phyloP scores from a whole-genome alignment of 1,140 invertebrate species.

The Apocrypta bakeri region DNA sequence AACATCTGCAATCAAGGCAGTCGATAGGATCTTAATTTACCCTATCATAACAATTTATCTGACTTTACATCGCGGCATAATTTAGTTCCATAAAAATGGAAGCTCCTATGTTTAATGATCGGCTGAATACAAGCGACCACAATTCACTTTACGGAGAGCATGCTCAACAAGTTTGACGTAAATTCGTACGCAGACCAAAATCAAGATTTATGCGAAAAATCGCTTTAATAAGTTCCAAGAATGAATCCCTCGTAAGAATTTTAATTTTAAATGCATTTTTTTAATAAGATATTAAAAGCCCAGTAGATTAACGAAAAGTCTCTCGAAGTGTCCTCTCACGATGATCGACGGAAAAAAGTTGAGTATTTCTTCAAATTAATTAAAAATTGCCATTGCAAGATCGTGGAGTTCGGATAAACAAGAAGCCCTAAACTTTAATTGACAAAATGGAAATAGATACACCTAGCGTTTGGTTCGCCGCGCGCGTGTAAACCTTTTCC shows the following conservation, averaged over 20 bases:
- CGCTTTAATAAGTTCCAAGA: not conserved
- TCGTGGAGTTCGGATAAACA: not conserved
- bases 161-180: not conserved
- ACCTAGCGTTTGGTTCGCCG: not conserved
- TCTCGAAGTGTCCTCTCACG: too few species aligned
- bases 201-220: not conserved
- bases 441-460: constrained; percentile 17
- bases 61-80: constrained; percentile 14
- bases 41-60: constrained; percentile 24
- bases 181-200: not conserved
- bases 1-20: constrained; percentile 21
- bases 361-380: not conserved
- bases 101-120: not conserved
- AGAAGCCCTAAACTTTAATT: not conserved
- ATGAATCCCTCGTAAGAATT: not conserved
- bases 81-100: not conserved
- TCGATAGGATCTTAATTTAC: constrained; percentile 41
- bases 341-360: not conserved
- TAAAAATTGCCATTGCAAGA: not conserved
- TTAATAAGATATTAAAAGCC: not conserved
- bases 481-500: constrained; percentile 19
- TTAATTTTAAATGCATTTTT: not conserved
- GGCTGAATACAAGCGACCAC: not conserved
- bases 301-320: not conserved
- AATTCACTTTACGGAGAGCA: not conserved